Evolutionary conservation across 2,113 vertebrate species (phyloP), one percentile per base, ranked within the genome.

Genomic region (Chrysemys picta): DNA sequence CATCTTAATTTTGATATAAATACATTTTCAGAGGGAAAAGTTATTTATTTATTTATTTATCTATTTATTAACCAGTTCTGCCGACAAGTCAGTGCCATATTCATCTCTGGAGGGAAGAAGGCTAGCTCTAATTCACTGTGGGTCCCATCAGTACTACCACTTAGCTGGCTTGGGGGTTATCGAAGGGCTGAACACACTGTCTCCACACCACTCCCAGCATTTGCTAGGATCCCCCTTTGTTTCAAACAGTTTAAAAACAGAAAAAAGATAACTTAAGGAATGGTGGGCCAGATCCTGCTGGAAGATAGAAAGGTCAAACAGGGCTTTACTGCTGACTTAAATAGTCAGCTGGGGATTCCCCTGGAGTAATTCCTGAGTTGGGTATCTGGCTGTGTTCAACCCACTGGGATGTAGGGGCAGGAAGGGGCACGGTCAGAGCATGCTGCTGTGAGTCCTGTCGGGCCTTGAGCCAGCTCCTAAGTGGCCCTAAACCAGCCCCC

Each of bases 261-360:
- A 57, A 57, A 22, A 0, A 0, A 10, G 52, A 9, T 49, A 78
- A 2, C 16, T 53, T 16, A 83, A 38, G 84, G 49, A 78, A 45
- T 56, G 3, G 3, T 62, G 53, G 38, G 50, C 5, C 75, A 53
- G 38, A 45, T 81, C 45, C 7, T 88, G n/a, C 57, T 87, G 57
- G 35, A 45, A 80, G 16, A 86, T 16, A n/a, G 72, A 24, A 56
- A 82, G 69, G 49, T 47, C 85, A 27, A 65, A 6, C 29, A 62
- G 52, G 52, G 56, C 16, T 88, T 92, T 59, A 54, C 1, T 89
- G 24, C 56, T 75, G 80, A 16, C 3, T 31, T 54, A 47, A 83
- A 47, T 75, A 65, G 29, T 13, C 38, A 35, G 45, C 45, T 49
- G 84, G 56, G 42, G 83, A 21, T 87, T 80, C 91, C 79, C 25